Evolutionary conservation across 64 coral and sea anemone genomes (phyloP).

Genomic region (Montipora foliosa): DNA sequence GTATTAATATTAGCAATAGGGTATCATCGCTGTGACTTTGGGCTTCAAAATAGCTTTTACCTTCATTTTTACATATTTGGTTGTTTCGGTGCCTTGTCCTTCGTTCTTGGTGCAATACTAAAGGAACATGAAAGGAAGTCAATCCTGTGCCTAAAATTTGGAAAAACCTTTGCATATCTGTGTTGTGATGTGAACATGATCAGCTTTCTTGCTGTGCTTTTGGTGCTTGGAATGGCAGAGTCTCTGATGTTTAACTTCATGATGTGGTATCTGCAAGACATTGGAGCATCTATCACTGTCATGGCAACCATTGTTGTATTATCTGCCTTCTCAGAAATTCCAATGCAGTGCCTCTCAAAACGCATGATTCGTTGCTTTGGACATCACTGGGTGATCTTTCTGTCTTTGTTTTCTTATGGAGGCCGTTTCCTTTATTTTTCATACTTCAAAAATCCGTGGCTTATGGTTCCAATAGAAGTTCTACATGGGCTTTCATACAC

Average conservation of each 20-base stretch:
- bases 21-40: slow-evolving; percentile 75
- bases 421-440: slow-evolving; percentile 83
- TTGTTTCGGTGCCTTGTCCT: slow-evolving; percentile 25
- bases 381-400: slow-evolving; percentile 83
- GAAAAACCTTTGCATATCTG: slow-evolving; percentile 64
- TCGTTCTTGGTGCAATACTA: slow-evolving; percentile 79
- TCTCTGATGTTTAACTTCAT: slow-evolving; percentile 88
- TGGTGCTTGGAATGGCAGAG: slow-evolving; percentile 86
- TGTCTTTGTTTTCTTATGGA: slow-evolving; percentile 83
- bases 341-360: slow-evolving; percentile 70
- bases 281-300: slow-evolving; percentile 71
- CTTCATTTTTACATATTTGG: slow-evolving; percentile 47
- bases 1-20: slow-evolving; percentile 65
- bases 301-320: slow-evolving; percentile 86
- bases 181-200: slow-evolving; percentile 80
- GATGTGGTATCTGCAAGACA: slow-evolving; percentile 98
- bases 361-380: slow-evolving; percentile 77
- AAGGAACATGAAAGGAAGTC: slow-evolving; percentile 73
- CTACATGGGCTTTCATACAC: slow-evolving; percentile 85
- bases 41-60: slow-evolving; percentile 80
- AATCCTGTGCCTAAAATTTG: slow-evolving; percentile 51
- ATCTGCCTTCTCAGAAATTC: slow-evolving; percentile 80
- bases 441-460: slow-evolving; percentile 76
- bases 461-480: slow-evolving; percentile 91
- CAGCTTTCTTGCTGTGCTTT: slow-evolving; percentile 72